Conservation (phyloP, 2,797 vertebrate genomes). For the Lindbergichthys nudifrons region DNA sequence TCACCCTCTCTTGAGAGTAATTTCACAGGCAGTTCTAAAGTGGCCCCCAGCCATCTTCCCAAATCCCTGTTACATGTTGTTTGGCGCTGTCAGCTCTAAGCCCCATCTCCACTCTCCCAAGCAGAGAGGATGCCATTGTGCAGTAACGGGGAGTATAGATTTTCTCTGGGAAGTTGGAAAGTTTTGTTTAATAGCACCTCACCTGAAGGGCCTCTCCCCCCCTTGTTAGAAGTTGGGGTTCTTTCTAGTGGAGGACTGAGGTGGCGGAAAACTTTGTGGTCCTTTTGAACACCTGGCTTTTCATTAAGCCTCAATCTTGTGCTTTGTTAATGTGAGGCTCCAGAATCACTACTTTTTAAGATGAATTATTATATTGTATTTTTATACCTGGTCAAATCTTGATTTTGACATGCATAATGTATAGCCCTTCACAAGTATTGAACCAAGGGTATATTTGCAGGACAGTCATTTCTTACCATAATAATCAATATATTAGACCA, state of each 20-base stretch:
- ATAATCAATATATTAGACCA: slow-evolving; percentile 45
- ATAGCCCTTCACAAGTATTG: neutral
- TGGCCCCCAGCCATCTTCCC: slow-evolving; percentile 84
- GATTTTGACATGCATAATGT: neutral
- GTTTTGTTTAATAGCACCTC: slow-evolving; percentile 81
- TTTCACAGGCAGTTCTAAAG: slow-evolving; percentile 87
- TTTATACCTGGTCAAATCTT: neutral
- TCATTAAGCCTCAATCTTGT: slow-evolving; percentile 17
- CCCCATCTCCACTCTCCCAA: slow-evolving; percentile 70
- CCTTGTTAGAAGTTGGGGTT: slow-evolving; percentile 74
- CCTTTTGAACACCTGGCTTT: slow-evolving; percentile 2
- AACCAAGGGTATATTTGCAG: slow-evolving; percentile 3
- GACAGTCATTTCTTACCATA: slow-evolving; percentile 13
- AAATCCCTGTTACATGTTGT: slow-evolving; percentile 84
- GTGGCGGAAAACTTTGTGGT: slow-evolving; percentile 56
- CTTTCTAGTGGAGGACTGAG: slow-evolving; percentile 52
- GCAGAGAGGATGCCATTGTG: slow-evolving; percentile 79
- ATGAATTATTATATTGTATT: neutral
- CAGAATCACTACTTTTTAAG: neutral
- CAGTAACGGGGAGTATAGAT: slow-evolving; percentile 80
- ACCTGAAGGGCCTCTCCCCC: slow-evolving; percentile 68
- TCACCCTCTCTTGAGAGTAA: slow-evolving; percentile 84
- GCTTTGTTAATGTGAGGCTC: neutral
- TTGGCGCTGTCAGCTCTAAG: slow-evolving; percentile 79
- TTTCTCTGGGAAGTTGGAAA: slow-evolving; percentile 79